Percentiles rank a stretch among this genome's conserved stretches.
Evolutionary conservation across 1,140 invertebrate species (phyloP).

Genomic region (Trigoniulus corallinus): DNA sequence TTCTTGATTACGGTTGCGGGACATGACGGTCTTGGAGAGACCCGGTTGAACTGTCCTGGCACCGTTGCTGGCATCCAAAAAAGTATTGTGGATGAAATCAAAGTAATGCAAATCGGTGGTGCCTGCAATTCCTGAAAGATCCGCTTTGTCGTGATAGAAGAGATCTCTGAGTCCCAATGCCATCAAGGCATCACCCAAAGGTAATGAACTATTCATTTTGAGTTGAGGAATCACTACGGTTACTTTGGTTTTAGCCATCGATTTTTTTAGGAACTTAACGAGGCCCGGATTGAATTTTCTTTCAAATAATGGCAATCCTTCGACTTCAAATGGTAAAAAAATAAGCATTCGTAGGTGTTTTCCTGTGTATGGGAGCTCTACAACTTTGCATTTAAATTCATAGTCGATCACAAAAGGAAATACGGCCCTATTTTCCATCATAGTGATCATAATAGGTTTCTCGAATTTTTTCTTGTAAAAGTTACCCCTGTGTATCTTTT

Average conservation of each 20-base stretch:
- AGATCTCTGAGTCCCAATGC: conserved; percentile 46
- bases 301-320: conserved; percentile 8
- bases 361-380: conserved; percentile 75
- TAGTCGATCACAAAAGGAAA: conserved; percentile 15
- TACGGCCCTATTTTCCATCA: conserved; percentile 15
- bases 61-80: conserved; percentile 60
- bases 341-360: conserved; percentile 63
- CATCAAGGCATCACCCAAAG: conserved; percentile 40
- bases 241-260: conserved; percentile 30
- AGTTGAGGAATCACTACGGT: conserved; percentile 69
- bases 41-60: conserved; percentile 49
- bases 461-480: not conserved
- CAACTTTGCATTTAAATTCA: conserved; percentile 51
- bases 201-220: conserved; percentile 48
- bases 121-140: conserved; percentile 42
- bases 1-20: not conserved
- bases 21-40: not conserved
- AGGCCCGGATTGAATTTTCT: conserved; percentile 11
- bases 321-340: conserved; percentile 15
- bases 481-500: conserved; percentile 10
- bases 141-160: conserved; percentile 34
- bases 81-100: conserved; percentile 54
- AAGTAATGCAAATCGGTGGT: conserved; percentile 22
- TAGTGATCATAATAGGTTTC: conserved; percentile 12
- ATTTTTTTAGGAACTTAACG: conserved; percentile 12